Evolutionary conservation across 2,113 vertebrate genomes (phyloP).

Genomic region (Sapayoa aenigma): DNA sequence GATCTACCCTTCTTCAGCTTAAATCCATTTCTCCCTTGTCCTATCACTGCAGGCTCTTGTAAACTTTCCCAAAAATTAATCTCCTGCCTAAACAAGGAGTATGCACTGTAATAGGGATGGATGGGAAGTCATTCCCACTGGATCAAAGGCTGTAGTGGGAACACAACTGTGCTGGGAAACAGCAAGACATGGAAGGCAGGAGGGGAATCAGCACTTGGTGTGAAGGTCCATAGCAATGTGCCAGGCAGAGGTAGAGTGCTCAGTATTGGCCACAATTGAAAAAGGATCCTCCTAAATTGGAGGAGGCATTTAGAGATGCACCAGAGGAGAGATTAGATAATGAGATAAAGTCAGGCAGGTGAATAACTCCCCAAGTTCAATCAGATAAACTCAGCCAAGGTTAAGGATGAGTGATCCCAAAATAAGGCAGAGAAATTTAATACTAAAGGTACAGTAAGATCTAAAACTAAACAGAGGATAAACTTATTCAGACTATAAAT

Average conservation of each 20-base stretch:
- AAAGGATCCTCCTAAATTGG: background rate
- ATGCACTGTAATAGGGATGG: background rate
- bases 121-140: background rate
- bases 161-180: background rate
- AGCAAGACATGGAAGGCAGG: fast-evolving
- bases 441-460: background rate
- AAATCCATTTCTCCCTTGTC: background rate
- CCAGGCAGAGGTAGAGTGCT: background rate
- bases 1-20: background rate
- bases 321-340: background rate
- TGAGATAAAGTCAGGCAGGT: background rate
- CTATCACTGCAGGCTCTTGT: background rate
- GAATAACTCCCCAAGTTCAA: background rate
- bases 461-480: background rate
- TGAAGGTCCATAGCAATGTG: background rate
- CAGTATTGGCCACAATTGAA: background rate
- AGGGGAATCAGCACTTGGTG: background rate
- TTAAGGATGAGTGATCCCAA: background rate
- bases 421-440: background rate
- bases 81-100: background rate
- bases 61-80: background rate
- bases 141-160: background rate
- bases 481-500: background rate
- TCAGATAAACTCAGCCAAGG: background rate
- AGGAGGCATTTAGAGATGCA: background rate